A percentile compares a stretch with the other conserved stretches of the same genome.
Conservation (phyloP, 2,888 invertebrate species). For the Spodoptera exigua region DNA sequence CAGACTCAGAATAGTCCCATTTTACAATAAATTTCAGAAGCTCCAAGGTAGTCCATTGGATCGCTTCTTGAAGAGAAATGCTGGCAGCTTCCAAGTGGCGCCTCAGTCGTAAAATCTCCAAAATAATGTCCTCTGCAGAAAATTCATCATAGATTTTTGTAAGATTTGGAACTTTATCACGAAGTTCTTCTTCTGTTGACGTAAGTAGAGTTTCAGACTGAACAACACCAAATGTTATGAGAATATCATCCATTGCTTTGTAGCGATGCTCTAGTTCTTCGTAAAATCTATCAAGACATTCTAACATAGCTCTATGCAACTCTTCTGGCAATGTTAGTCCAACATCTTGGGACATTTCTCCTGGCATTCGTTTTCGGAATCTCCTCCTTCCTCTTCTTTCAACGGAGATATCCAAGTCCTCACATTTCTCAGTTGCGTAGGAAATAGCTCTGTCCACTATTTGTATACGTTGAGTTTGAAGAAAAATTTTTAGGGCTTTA, state of each 20-base stretch:
- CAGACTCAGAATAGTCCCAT: slow-evolving; percentile 21
- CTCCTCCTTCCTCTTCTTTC: slow-evolving; percentile 21
- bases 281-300: slow-evolving; percentile 19
- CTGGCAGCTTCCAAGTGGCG: slow-evolving; percentile 7
- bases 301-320: slow-evolving; percentile 34
- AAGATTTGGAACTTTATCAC: slow-evolving; percentile 16
- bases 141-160: too few species aligned
- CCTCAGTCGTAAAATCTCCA: slow-evolving; percentile 3
- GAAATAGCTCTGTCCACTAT: slow-evolving; percentile 24
- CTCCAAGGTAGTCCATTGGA: slow-evolving; percentile 19
- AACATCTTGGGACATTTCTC: slow-evolving; percentile 31
- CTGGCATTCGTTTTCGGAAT: slow-evolving; percentile 29
- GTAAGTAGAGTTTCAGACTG: slow-evolving; percentile 24
- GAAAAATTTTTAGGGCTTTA: slow-evolving; percentile 29
- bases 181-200: slow-evolving; percentile 27
- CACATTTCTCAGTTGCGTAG: slow-evolving; percentile 22
- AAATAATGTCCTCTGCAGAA: too few species aligned
- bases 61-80: slow-evolving; percentile 17
- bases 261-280: slow-evolving; percentile 11
- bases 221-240: slow-evolving; percentile 25
- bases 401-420: slow-evolving; percentile 8
- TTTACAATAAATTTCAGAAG: slow-evolving; percentile 25
- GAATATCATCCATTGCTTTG: slow-evolving; percentile 22
- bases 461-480: slow-evolving; percentile 18
- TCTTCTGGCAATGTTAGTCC: slow-evolving; percentile 33